Percentiles rank a stretch among this genome's conserved stretches.
These are phyloP conservation scores for Petroica traversi DNA, from an alignment of 2,113 vertebrate species.

Conservation along the genomic window DNA sequence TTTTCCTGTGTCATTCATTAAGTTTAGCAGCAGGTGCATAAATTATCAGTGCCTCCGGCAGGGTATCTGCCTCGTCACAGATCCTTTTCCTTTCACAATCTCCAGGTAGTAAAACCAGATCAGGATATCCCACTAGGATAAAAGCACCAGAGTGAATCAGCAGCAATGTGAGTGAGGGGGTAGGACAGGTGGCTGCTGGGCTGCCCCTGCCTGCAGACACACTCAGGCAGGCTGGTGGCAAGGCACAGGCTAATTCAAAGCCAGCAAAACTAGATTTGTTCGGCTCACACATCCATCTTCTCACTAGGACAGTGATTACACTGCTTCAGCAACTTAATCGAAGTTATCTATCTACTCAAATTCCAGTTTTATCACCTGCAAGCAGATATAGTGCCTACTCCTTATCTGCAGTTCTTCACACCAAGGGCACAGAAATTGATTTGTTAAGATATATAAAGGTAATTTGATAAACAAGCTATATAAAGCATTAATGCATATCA, in stretches of 20 bases:
- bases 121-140: background rate
- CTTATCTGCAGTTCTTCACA: slow-evolving; percentile 23
- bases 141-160: background rate
- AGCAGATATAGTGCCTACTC: slow-evolving; percentile 13
- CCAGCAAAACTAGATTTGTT: background rate
- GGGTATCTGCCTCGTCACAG: background rate
- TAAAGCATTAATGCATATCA: background rate
- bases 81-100: background rate
- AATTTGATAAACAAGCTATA: slow-evolving; percentile 20
- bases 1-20: background rate
- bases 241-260: background rate
- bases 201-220: fast-evolving
- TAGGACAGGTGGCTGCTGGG: background rate
- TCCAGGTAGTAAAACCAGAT: background rate
- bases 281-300: background rate
- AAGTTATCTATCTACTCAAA: slow-evolving; percentile 30
- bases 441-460: slow-evolving; percentile 26
- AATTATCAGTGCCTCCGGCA: background rate
- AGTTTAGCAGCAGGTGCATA: background rate
- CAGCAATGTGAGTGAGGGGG: background rate
- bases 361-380: background rate
- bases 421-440: slow-evolving; percentile 39
- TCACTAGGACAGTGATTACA: background rate
- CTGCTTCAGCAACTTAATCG: background rate
- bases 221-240: background rate